Evolutionary conservation across 53 echinoderm and acorn worm species (phyloP), one percentile per base, ranked within the genome.

Genomic region (Henricia sp.): DNA sequence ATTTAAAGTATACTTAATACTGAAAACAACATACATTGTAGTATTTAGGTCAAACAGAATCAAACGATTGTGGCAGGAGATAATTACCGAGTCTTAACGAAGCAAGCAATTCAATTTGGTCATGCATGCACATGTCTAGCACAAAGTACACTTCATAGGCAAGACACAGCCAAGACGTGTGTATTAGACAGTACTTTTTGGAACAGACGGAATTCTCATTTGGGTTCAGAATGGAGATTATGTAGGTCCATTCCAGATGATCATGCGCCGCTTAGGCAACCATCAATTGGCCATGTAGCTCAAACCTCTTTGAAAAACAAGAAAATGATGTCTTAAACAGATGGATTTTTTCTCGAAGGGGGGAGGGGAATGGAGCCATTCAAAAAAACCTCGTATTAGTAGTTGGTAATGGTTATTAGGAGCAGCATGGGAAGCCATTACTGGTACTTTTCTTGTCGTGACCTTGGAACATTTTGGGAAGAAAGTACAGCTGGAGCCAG

Each of bases 271-370:
- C 80, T 80, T 80, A 80, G 62, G 80, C 64, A 64, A 23, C 80
- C 80, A 80, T 80, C 80, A 80, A 80, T 80, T 80, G 80, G 62
- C 80, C 80, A 80, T 80, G 80, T 64, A 80, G 80, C 80, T 80
- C 38, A 57, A 80, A 73, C 26, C 80, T 29, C 80, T 80, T 80
- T 63, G 48, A 64, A 80, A 80, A 80, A 80, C 80, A 80, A 80
- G 80, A 80, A 38, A 0, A 19, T 34, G 64, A 80, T 80, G 40
- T 64, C 62, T 34, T 63, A 80, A 63, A 38, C 80, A 80, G 80
- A 42, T 80, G 80, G 39, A n/a, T n/a, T n/a, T n/a, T n/a, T n/a
- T n/a, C n/a, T n/a, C n/a, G n/a, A n/a, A n/a, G n/a, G n/a, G n/a
- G n/a, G n/a, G n/a, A n/a, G n/a, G n/a, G n/a, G n/a, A n/a, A n/a